These are phyloP conservation scores for Tragelaphus strepsiceros DNA, from an alignment of 2,113 vertebrate species.

Conservation along the genomic window DNA sequence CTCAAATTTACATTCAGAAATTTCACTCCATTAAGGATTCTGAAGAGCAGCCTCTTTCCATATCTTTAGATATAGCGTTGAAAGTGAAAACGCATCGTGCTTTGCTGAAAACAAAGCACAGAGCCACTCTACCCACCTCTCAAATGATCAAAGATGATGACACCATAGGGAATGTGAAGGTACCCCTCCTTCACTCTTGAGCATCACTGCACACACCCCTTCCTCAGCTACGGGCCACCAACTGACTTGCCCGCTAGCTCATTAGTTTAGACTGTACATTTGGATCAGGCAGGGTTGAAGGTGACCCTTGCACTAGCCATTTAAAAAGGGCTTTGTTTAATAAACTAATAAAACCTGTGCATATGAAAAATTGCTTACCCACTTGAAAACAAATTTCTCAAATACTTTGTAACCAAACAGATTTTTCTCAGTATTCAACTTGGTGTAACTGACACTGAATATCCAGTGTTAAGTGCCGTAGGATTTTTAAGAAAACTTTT, in stretches of 20 bases:
- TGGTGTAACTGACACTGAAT: background rate
- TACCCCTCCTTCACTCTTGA: background rate
- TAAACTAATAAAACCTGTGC: background rate
- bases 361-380: slow-evolving; percentile 37
- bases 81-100: background rate
- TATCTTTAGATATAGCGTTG: background rate
- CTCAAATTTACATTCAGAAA: background rate
- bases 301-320: background rate
- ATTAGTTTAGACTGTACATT: background rate
- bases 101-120: background rate
- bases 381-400: background rate
- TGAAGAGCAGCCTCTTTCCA: background rate
- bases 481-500: slow-evolving; percentile 14
- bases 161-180: rapidly evolving
- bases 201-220: background rate
- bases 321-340: background rate
- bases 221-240: rapidly evolving
- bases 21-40: background rate
- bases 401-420: background rate
- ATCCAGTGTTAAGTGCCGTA: background rate
- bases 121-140: background rate
- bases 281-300: background rate
- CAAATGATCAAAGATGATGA: background rate
- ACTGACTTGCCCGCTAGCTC: background rate
- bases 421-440: background rate